Percentiles rank a stretch among this genome's conserved stretches.
phyloP scores from a whole-genome alignment of 1,140 invertebrate species.

The Penaeus japonicus region DNA sequence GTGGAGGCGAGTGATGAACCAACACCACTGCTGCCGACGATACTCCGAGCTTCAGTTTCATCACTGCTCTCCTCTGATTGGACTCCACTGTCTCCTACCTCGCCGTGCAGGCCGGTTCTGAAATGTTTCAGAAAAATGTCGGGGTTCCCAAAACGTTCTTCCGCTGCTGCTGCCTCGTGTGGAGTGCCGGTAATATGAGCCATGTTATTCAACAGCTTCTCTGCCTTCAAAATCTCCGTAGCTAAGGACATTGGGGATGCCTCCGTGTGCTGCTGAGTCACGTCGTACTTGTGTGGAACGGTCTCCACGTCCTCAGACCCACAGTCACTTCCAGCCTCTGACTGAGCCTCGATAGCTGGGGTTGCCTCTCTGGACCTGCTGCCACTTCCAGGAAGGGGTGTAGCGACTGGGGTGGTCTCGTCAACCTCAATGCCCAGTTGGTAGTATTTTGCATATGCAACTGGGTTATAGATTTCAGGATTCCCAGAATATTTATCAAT shows the following conservation, averaged over 20 bases:
- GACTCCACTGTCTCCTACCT: constrained; percentile 43
- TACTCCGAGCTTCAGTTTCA: constrained; percentile 41
- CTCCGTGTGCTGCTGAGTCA: constrained; percentile 7
- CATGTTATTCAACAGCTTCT: constrained; percentile 48
- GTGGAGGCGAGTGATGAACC: constrained; percentile 56
- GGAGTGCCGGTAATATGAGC: constrained; percentile 27
- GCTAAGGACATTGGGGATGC: constrained; percentile 37
- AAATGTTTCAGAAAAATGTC: constrained; percentile 41
- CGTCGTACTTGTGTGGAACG: constrained; percentile 38
- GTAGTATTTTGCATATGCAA: constrained; percentile 54
- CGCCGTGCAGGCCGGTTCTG: not conserved
- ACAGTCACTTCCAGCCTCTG: constrained; percentile 42
- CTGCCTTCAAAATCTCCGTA: constrained; percentile 46
- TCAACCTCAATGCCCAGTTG: constrained; percentile 49
- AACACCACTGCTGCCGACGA: constrained; percentile 48
- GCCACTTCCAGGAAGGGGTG: constrained; percentile 2
- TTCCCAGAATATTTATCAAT: constrained; percentile 36
- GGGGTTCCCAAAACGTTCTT: constrained; percentile 29
- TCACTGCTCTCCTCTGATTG: constrained; percentile 50
- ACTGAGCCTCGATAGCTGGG: not conserved
- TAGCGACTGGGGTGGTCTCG: constrained; percentile 41
- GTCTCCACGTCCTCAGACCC: constrained; percentile 45
- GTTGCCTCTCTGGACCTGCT: constrained; percentile 13
- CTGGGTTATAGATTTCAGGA: constrained; percentile 44
- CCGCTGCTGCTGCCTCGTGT: not conserved